phyloP scores from a whole-genome alignment of 2,888 invertebrate genomes.

The Zygothrica quintamaculata region DNA sequence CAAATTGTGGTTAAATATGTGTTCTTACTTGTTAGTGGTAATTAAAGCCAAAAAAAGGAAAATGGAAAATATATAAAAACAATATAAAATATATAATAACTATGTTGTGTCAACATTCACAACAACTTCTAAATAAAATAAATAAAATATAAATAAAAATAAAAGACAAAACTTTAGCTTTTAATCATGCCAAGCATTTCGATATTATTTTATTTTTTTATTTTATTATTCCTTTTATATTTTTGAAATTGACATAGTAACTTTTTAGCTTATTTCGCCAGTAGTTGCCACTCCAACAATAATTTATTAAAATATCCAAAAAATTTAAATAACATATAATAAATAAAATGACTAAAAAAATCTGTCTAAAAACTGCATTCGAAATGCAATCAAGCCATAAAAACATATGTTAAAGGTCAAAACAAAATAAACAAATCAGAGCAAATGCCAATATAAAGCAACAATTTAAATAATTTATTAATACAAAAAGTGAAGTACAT shows the following conservation, averaged over 20 bases:
- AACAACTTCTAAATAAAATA: no score
- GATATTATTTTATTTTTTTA: constrained; percentile 38
- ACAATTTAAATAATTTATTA: constrained; percentile 40
- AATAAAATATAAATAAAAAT: no score
- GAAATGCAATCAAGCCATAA: constrained; percentile 47
- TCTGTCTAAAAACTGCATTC: constrained; percentile 16
- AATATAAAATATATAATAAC: constrained; percentile 25
- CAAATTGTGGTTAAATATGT: constrained; percentile 81
- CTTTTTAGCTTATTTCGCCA: constrained; percentile 14
- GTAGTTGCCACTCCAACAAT: constrained; percentile 35
- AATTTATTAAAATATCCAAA: constrained; percentile 30
- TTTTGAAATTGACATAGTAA: no score
- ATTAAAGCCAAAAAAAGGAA: constrained; percentile 40
- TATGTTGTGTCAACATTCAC: constrained; percentile 56
- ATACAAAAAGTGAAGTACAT: neutral
- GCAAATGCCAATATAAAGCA: constrained; percentile 38
- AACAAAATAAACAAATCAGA: no score
- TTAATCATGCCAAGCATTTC: constrained; percentile 75
- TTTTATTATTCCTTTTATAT: no score
- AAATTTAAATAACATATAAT: neutral
- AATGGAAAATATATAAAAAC: constrained; percentile 20
- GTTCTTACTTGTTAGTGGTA: constrained; percentile 81
- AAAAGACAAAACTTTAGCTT: constrained; percentile 63
- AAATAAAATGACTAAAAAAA: constrained; percentile 3
- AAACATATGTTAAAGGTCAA: constrained; percentile 40